Base-by-base conservation (phyloP, 2,797 vertebrate species). In the Salarias fasciatus region DNA sequence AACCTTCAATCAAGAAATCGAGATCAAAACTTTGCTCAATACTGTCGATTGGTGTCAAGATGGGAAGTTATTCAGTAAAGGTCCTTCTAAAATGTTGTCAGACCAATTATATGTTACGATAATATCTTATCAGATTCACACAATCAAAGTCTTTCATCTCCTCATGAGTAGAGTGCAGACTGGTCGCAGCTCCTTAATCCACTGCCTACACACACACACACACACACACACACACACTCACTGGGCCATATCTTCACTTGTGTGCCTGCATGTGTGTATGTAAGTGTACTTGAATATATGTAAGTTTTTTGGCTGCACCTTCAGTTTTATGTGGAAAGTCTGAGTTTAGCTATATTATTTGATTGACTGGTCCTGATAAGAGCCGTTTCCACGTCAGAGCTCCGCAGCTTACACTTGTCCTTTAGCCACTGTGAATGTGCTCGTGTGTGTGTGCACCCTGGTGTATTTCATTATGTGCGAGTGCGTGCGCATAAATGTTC, bases 361-460 rank as follows among this genome's bases (percentile, higher is more conserved):
- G 68, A 79, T 68, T 73, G 75, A 75, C 65, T 76, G 37, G 1
- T 64, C 72, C 52, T 83, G 65, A 86, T 77, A 67, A 72, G 49
- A 54, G 58, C 52, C 43, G n/a, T 77, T 75, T 73, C 46, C 14
- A 44, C 50, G 58, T 50, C 10, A 18, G 49, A n/a, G 51, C 45
- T 75, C 61, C 7, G 11, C 18, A n/a, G 63, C 43, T 63, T 72
- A 70, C 47, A 29, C 49, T 75, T 15, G 35, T 53, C 45, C 47
- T 11, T 45, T 71, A 44, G 36, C 37, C 38, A 46, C 37, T 57
- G 38, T 9, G 46, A 62, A 38, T 29, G 42, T 60, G 44, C 33
- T 6, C 0, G 1, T 53, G 43, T 66, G 31, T 65, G 49, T 29
- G 30, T 8, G 11, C 3, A 13, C 24, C 15, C 35, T 5, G 48